Base-by-base conservation (phyloP, 2,888 invertebrate genomes). In the Limenitis camilla region DNA sequence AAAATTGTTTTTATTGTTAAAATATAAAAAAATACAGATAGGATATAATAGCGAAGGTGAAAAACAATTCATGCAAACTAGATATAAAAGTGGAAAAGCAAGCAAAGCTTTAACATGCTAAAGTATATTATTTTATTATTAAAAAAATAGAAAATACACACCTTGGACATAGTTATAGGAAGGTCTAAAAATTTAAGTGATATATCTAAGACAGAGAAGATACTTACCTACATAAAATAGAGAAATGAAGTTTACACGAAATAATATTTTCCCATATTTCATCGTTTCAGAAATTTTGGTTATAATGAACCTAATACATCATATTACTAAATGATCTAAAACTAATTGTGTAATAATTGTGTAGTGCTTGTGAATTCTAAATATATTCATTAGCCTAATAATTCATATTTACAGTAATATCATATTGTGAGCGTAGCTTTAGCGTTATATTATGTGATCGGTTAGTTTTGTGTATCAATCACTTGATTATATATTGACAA, bases 81-180 rank as follows among this genome's bases (percentile, higher is more conserved):
- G 19, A 19, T 19, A 19, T 19, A 19, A 19, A 42, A 40, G 52
- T 54, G 57, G 48, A 54, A 40, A 48, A 58, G 58, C 56, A 62
- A 61, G 61, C 61, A 45, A 61, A 64, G 64, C 64, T 33, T 49
- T 46, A 54, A 47, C 59, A 64, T 61, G 58, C 59, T 46, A 27
- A 50, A 38, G 40, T 40, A 49, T 35, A 10, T 9, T 38, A 29
- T 11, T 38, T 45, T 33, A 33, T 9, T 27, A 27, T 40, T 27
- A 9, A 27, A 19, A 40, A 8, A 19, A 19, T 8, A 27, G 7
- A 27, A 8, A 36, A 40, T 19, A 40, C 27, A 40, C 40, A 40
- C 19, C 19, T 19, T 3, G 19, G 19, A 19, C 19, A 1, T 19
- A 19, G 19, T 19, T 19, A 19, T 3, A 19, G 19, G 19, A 19